Evolutionary conservation across 1,140 invertebrate genomes (phyloP).

Genomic region (Thalassaphorura encarpata): DNA sequence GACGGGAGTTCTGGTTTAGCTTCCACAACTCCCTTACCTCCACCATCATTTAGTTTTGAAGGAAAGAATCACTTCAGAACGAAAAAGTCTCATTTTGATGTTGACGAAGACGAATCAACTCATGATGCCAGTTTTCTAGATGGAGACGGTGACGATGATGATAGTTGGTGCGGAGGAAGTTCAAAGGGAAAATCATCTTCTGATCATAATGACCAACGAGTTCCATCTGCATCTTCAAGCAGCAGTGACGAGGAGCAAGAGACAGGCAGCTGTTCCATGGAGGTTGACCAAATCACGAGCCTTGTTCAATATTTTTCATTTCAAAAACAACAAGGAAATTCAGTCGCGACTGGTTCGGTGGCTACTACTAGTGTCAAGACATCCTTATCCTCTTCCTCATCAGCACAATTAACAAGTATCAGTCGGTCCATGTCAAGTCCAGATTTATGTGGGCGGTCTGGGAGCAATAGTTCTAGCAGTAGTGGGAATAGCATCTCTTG

Average conservation of each 20-base stretch:
- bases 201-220: conserved; percentile 24
- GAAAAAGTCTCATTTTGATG: conserved; percentile 25
- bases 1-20: not conserved
- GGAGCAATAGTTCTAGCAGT: conserved; percentile 29
- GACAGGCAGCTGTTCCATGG: conserved; percentile 8
- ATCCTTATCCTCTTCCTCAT: not conserved
- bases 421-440: conserved; percentile 21
- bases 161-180: conserved; percentile 21
- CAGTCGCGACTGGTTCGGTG: not conserved
- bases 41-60: not conserved
- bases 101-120: conserved; percentile 12
- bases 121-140: not conserved
- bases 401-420: not conserved
- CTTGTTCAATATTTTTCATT: conserved; percentile 31
- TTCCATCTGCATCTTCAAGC: conserved; percentile 22
- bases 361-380: not conserved
- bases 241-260: conserved; percentile 29
- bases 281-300: conserved; percentile 31
- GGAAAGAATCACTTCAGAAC: conserved; percentile 8
- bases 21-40: not conserved
- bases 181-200: not conserved
- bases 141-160: conserved; percentile 23
- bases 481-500: not conserved
- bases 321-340: conserved; percentile 17
- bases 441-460: conserved; percentile 34